These are phyloP conservation scores for Pollenia labialis DNA, from an alignment of 2,888 invertebrate species.

Conservation along the genomic window DNA sequence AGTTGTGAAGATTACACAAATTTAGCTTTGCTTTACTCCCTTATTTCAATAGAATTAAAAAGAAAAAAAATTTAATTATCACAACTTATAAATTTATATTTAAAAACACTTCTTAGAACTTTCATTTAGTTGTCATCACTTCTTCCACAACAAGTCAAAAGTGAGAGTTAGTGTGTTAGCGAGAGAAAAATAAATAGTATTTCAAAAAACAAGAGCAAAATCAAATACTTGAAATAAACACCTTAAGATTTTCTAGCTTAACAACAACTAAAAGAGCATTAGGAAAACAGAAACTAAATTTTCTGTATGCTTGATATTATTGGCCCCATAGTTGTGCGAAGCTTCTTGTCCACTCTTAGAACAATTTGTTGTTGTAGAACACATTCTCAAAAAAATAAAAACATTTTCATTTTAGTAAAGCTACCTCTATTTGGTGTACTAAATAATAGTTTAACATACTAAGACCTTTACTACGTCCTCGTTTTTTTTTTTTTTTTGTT, in stretches of 20 bases:
- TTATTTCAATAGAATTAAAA: background rate
- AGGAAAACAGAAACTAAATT: conserved; percentile 14
- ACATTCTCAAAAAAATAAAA: background rate
- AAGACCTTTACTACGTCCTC: conserved; percentile 70
- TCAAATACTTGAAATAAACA: conserved; percentile 67
- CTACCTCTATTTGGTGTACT: conserved; percentile 35
- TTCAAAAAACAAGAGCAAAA: conserved; percentile 59
- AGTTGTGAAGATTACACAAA: no score
- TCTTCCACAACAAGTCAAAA: conserved; percentile 17
- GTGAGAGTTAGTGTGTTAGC: conserved; percentile 48
- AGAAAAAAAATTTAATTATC: background rate
- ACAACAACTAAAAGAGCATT: conserved; percentile 49
- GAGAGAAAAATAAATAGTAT: conserved; percentile 56
- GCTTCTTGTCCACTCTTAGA: conserved; percentile 61
- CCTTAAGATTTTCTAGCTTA: conserved; percentile 62
- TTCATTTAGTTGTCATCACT: conserved; percentile 38
- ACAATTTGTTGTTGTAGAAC: conserved; percentile 34
- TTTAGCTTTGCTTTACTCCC: no score
- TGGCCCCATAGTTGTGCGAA: conserved; percentile 25
- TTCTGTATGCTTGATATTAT: conserved; percentile 27
- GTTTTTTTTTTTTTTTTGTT: conserved; percentile 57
- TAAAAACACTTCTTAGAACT: background rate
- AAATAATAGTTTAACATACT: conserved; percentile 63
- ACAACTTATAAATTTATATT: no score
- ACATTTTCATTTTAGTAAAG: conserved; percentile 4